Conservation (phyloP, 2,888 invertebrate genomes). For the Rhamphomyia laevipes region DNA sequence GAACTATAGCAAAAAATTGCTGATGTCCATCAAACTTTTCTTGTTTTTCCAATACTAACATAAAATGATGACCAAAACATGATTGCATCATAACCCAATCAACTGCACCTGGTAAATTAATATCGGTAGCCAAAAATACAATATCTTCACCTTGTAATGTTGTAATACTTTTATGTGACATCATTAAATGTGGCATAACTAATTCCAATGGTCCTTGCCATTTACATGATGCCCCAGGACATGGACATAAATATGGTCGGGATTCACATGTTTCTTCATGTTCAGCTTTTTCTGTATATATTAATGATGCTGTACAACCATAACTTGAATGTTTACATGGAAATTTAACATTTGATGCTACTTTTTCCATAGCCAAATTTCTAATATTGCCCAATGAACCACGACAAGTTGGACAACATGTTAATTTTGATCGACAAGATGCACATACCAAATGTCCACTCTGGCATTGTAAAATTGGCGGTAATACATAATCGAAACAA, state of each 20-base stretch:
- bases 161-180: slow-evolving; percentile 95
- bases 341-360: slow-evolving; percentile 95
- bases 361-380: slow-evolving; percentile 99
- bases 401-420: slow-evolving; percentile 95
- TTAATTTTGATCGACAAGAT: slow-evolving; percentile 90
- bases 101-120: slow-evolving; percentile 96
- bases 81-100: slow-evolving; percentile 99
- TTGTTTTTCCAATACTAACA: slow-evolving; percentile 97
- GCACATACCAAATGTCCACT: slow-evolving; percentile 98
- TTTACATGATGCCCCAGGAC: slow-evolving; percentile 98
- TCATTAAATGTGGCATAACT: slow-evolving; percentile 97
- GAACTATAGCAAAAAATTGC: slow-evolving; percentile 97
- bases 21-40: slow-evolving; percentile 95
- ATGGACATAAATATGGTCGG: slow-evolving; percentile 96
- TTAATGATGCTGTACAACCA: slow-evolving; percentile 83
- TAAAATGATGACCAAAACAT: slow-evolving; percentile 98
- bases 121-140: slow-evolving; percentile 98
- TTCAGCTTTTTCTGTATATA: slow-evolving; percentile 95
- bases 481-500: slow-evolving; percentile 98
- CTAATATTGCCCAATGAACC: slow-evolving; percentile 95
- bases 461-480: slow-evolving; percentile 97
- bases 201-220: slow-evolving; percentile 98
- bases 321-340: slow-evolving; percentile 97
- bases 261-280: slow-evolving; percentile 98
- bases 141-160: slow-evolving; percentile 98